A percentile compares a stretch with the other conserved stretches of the same genome.
Conservation (phyloP, 2,888 invertebrate genomes). For the Tortrix viridana region DNA sequence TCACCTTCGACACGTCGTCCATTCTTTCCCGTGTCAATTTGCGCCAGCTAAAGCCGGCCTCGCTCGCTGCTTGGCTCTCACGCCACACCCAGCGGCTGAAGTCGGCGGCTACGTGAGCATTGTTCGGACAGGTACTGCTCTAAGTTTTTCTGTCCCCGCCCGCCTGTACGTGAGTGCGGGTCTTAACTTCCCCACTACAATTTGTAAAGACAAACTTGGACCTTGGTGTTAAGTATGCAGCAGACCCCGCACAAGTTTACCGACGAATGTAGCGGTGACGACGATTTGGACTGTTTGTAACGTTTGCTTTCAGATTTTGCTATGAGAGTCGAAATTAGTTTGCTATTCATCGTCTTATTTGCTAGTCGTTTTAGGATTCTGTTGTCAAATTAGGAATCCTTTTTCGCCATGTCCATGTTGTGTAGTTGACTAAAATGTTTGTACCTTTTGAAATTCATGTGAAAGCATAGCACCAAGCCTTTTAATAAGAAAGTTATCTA, state of each 20-base stretch:
- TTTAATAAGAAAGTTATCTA: too few relatives aligned
- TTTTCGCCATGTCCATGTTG: too few relatives aligned
- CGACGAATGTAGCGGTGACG: conserved; percentile 32
- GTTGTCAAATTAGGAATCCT: too few relatives aligned
- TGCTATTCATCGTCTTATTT: not conserved
- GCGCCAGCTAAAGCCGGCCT: not conserved
- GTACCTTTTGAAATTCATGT: too few relatives aligned
- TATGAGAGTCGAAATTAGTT: not conserved
- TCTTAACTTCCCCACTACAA: conserved; percentile 49
- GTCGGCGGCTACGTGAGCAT: conserved; percentile 60
- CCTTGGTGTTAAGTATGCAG: conserved; percentile 45
- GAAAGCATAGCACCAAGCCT: too few relatives aligned
- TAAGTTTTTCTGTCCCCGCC: conserved; percentile 58
- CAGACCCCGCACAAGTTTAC: conserved; percentile 40
- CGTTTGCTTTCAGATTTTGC: conserved; percentile 6
- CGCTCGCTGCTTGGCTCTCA: conserved; percentile 34
- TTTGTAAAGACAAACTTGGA: conserved; percentile 44
- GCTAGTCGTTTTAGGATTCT: too few relatives aligned
- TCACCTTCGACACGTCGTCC: too few relatives aligned
- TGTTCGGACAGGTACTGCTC: conserved; percentile 64
- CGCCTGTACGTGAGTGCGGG: conserved; percentile 48
- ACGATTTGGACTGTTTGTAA: conserved; percentile 17
- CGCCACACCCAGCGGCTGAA: conserved; percentile 49
- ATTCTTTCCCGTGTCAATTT: not conserved
- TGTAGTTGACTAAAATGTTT: too few relatives aligned